Percentiles rank a stretch among this genome's conserved stretches.
phyloP scores from a whole-genome alignment of 1,140 invertebrate species.

The Drosophila takahashii region DNA sequence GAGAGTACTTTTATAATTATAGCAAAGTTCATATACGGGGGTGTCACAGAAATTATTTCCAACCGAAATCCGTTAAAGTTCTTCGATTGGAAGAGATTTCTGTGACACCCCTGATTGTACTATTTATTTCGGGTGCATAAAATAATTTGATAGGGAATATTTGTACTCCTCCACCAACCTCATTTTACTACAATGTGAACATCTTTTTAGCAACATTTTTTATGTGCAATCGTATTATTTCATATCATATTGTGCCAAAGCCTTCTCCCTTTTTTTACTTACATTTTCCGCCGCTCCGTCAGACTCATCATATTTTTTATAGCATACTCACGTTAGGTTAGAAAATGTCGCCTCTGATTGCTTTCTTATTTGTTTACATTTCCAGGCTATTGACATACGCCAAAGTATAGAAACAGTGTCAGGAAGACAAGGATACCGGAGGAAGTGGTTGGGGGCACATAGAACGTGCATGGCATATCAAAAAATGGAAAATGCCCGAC shows the following conservation, averaged over 20 bases:
- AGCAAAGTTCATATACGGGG: too few species aligned
- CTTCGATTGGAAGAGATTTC: too few species aligned
- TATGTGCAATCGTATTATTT: slow-evolving; percentile 34
- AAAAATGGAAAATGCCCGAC: slow-evolving; percentile 62
- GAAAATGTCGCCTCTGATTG: slow-evolving; percentile 75
- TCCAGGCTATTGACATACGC: slow-evolving; percentile 70
- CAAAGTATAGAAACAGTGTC: slow-evolving; percentile 31
- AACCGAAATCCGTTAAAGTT: too few species aligned
- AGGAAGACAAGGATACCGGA: slow-evolving; percentile 3
- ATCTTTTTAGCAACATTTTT: slow-evolving; percentile 54
- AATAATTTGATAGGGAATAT: slow-evolving; percentile 1
- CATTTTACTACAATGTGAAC: slow-evolving; percentile 21
- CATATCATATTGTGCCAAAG: slow-evolving; percentile 3
- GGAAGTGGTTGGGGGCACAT: slow-evolving; percentile 1
- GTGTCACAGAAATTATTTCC: too few species aligned
- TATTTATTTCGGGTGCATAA: neutral
- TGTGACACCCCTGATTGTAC: too few species aligned
- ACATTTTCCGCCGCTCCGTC: slow-evolving; percentile 26
- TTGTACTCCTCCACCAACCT: neutral
- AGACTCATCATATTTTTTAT: slow-evolving; percentile 75
- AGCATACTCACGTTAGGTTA: slow-evolving; percentile 73
- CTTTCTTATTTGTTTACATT: slow-evolving; percentile 82
- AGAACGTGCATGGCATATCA: slow-evolving; percentile 73
- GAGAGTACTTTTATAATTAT: too few species aligned
- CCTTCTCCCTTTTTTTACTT: neutral